These are phyloP conservation scores for Ispidina picta DNA, from an alignment of 2,797 vertebrate genomes.

Conservation along the genomic window DNA sequence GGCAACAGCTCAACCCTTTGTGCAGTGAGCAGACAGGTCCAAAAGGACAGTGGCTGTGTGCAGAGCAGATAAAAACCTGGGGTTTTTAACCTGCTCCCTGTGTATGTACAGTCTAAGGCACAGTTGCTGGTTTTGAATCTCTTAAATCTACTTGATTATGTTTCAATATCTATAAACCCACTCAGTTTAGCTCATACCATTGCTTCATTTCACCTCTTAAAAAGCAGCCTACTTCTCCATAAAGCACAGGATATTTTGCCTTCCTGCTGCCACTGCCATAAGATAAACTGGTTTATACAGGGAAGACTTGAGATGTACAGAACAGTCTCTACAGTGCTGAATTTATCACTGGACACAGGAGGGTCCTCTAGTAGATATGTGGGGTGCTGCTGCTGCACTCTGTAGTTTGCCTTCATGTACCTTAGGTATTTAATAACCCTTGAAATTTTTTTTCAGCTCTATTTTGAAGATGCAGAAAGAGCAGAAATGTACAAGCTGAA, in stretches of 20 bases:
- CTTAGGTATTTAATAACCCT: not conserved
- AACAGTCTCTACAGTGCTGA: rapidly evolving
- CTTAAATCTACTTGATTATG: not conserved
- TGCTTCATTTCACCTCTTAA: not conserved
- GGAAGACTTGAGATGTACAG: not conserved
- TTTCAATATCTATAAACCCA: not conserved
- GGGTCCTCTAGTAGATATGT: rapidly evolving
- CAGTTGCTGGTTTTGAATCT: not conserved
- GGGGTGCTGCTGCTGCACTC: not conserved
- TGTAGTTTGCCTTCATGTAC: not conserved
- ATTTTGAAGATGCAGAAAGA: slow-evolving; percentile 87
- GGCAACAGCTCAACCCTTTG: not conserved
- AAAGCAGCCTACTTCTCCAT: not conserved
- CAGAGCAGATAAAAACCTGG: not conserved
- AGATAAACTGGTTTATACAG: not conserved
- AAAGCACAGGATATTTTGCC: not conserved
- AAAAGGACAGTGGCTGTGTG: not conserved
- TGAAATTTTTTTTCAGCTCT: slow-evolving; percentile 79
- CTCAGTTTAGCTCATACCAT: not conserved
- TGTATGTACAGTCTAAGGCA: not conserved
- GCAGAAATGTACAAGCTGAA: slow-evolving; percentile 81
- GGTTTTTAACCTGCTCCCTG: not conserved
- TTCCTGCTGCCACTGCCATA: not conserved
- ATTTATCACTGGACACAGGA: rapidly evolving
- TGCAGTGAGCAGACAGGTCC: not conserved